Conservation (phyloP, 2,113 vertebrate species). For the Apodemus speciosus region DNA sequence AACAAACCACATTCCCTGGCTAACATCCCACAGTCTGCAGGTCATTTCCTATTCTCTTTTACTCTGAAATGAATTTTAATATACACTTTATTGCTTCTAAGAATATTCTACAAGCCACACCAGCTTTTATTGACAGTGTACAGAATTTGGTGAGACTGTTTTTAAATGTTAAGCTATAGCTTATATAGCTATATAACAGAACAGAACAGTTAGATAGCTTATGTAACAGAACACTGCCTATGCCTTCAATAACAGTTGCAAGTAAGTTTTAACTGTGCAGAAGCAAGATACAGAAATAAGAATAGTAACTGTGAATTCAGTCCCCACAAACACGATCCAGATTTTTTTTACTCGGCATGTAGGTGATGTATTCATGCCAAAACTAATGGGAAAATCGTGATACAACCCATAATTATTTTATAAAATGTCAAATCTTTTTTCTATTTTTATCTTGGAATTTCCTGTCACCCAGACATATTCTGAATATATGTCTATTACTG, state of each 20-base stretch:
- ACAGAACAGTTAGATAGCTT: background rate
- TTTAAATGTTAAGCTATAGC: background rate
- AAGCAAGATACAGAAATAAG: background rate
- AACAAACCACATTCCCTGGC: background rate
- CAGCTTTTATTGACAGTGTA: background rate
- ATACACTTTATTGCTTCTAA: background rate
- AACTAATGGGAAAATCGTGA: background rate
- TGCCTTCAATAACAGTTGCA: background rate
- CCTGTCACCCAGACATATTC: conserved; percentile 11
- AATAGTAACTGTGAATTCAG: background rate
- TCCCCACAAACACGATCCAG: background rate
- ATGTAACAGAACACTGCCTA: background rate
- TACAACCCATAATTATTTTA: conserved; percentile 8
- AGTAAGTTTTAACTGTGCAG: background rate
- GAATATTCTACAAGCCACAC: background rate
- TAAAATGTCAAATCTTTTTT: conserved; percentile 1
- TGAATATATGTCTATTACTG: background rate
- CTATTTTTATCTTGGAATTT: conserved; percentile 55
- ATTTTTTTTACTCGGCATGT: background rate
- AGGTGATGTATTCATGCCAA: background rate
- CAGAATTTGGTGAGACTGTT: background rate
- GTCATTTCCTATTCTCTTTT: background rate
- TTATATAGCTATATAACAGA: background rate
- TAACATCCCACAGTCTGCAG: background rate
- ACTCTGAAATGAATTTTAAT: background rate